Conservation (phyloP, 2,888 invertebrate genomes). For the Cacoxenus indagator region DNA sequence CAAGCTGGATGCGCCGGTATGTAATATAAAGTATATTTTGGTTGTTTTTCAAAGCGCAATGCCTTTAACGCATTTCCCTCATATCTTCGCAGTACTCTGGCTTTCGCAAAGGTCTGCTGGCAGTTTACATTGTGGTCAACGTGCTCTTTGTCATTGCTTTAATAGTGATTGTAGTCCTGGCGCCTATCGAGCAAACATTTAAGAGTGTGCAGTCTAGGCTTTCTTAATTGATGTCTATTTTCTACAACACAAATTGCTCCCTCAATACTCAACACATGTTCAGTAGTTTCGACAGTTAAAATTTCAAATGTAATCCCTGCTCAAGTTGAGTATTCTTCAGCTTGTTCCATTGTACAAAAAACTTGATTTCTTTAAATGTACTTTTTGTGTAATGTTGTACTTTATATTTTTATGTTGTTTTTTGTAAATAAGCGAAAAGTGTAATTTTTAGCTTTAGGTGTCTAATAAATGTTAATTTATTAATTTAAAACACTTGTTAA, state of each 20-base stretch:
- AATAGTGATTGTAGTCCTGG: constrained; percentile 81
- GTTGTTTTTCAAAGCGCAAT: neutral
- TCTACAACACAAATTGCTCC: neutral
- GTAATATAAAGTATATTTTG: constrained; percentile 51
- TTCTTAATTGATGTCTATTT: constrained; percentile 23
- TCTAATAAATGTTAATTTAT: constrained; percentile 28
- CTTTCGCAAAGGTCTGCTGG: constrained; percentile 82
- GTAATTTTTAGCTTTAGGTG: constrained; percentile 20
- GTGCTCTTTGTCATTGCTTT: constrained; percentile 79
- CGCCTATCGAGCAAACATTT: constrained; percentile 80
- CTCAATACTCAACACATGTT: constrained; percentile 10
- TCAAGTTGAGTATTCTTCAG: neutral
- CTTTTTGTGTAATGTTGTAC: neutral
- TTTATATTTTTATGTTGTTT: constrained; percentile 1
- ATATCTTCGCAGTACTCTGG: constrained; percentile 79
- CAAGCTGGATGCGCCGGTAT: constrained; percentile 84
- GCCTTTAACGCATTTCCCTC: constrained; percentile 52
- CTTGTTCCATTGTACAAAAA: constrained; percentile 24
- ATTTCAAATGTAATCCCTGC: neutral
- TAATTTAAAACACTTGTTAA: constrained; percentile 5
- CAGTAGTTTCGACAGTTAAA: constrained; percentile 2
- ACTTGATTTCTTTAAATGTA: constrained; percentile 6
- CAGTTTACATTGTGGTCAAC: constrained; percentile 82
- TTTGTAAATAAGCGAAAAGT: constrained; percentile 19
- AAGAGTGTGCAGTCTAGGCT: constrained; percentile 38